phyloP scores from a whole-genome alignment of 1,140 invertebrate species.

The Hyposmocoma kahamanoa region DNA sequence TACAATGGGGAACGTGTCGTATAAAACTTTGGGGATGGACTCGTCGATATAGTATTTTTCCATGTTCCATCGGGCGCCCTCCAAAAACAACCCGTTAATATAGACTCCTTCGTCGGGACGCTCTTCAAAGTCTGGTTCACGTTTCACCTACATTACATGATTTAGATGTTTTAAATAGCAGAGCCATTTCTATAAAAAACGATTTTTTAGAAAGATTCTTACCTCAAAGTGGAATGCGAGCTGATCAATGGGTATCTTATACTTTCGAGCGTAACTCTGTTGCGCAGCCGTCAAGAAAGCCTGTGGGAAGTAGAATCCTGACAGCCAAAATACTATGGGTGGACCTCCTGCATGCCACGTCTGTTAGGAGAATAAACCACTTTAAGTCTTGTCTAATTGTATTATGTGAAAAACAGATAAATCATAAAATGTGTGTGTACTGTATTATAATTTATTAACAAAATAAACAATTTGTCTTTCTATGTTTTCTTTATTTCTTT shows the following conservation, averaged over 20 bases:
- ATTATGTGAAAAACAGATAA: no score
- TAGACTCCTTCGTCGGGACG: conserved; percentile 88
- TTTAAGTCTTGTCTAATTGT: no score
- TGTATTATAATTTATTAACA: no score
- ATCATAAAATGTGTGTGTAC: no score
- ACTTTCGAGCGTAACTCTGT: conserved; percentile 95
- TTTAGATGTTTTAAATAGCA: neutral
- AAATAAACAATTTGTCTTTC: neutral
- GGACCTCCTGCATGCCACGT: conserved; percentile 89
- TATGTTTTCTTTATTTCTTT: neutral
- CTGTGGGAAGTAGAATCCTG: conserved; percentile 96
- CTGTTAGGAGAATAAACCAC: conserved; percentile 50
- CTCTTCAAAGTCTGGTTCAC: conserved; percentile 47
- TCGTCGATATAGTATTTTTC: conserved; percentile 82
- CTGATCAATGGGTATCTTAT: conserved; percentile 92
- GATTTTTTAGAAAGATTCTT: conserved; percentile 10
- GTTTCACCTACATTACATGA: conserved; percentile 67
- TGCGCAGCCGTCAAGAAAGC: conserved; percentile 95
- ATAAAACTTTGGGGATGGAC: conserved; percentile 87
- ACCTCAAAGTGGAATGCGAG: conserved; percentile 89
- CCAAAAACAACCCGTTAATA: conserved; percentile 89
- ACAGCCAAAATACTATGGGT: conserved; percentile 91
- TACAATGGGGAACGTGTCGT: conserved; percentile 86
- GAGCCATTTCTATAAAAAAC: neutral
- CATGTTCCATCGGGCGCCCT: conserved; percentile 89